These are phyloP conservation scores for Arbacia lixula DNA, from an alignment of 53 echinoderm and acorn worm genomes.

Conservation along the genomic window DNA sequence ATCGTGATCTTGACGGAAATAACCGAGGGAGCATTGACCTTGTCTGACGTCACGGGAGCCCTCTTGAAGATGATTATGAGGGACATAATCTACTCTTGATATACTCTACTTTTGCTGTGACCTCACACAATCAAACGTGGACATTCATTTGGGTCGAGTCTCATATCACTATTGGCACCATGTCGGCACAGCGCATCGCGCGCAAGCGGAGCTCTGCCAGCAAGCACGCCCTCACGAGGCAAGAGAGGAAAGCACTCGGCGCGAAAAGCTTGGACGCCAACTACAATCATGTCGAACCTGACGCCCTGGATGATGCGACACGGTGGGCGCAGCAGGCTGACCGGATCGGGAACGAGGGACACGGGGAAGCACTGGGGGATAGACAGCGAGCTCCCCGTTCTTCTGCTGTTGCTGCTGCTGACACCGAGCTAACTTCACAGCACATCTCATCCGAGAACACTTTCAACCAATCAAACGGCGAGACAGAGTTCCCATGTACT, in stretches of 20 bases:
- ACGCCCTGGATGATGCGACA: background rate
- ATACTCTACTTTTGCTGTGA: no score
- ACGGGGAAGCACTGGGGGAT: background rate
- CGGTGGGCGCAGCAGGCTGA: background rate
- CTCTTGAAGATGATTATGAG: no score
- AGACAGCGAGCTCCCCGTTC: background rate
- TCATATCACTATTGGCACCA: no score
- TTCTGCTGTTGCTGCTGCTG: background rate
- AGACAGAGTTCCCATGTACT: background rate
- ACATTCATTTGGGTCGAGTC: no score
- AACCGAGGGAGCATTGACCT: no score
- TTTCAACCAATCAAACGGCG: background rate
- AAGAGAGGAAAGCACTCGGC: background rate
- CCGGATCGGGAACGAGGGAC: background rate
- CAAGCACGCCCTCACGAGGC: background rate
- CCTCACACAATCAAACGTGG: no score
- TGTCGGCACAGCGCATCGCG: conserved; percentile 10
- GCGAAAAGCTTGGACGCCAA: background rate
- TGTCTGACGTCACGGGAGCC: no score
- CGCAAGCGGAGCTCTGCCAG: background rate
- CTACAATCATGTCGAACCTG: no score
- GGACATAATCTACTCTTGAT: no score
- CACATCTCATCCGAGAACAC: conserved; percentile 1
- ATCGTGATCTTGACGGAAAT: no score
- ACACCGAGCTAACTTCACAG: background rate